Base-by-base conservation (phyloP, 2,888 invertebrate species). In the Bellardia pandia region DNA sequence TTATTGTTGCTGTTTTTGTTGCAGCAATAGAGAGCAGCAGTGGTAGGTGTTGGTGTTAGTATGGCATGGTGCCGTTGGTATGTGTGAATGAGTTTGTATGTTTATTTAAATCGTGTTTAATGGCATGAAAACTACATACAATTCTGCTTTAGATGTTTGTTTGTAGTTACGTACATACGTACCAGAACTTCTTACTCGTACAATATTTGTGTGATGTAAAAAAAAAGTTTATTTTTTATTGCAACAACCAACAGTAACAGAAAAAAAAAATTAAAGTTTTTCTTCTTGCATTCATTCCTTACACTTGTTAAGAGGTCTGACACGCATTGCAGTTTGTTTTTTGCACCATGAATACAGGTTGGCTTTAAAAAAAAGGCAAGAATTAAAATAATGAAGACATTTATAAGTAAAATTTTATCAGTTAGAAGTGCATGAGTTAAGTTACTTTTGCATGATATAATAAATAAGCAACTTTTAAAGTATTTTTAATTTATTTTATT, bases 91-190 rank as follows among this genome's bases (percentile, higher is more conserved):
- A 64, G 45, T 66, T 13, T 51, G 56, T 68, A 42, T 75, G 79
- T 87, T 75, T 86, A 86, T 89, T 89, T 88, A 89, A 90, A 88
- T 88, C 89, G 88, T 89, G 89, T 89, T 90, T 88, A 89, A 89
- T 89, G 89, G 88, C 88, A 90, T 88, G 90, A 90, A 90, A 89
- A 89, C 89, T 86, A 85, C 83, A 83, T 77, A 69, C 83, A 86
- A 86, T 86, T 81, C 66, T 88, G 77, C 85, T 71, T 79, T 69
- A 33, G 30, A 58, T 75, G 53, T 82, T 82, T 60, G 53, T 58
- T 74, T 81, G 45, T 60, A 45, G 45, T 64, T 80, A 6, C 6
- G 37, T 37, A 37, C 6, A 6, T 37, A 68, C 0, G 62, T 69
- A 72, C 30, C 6, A 80, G 14, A 75, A 75, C 42, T 75, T 75